Evolutionary conservation across 2,797 vertebrate species (phyloP), one percentile per base, ranked within the genome.

Genomic region (Dermochelys coriacea): DNA sequence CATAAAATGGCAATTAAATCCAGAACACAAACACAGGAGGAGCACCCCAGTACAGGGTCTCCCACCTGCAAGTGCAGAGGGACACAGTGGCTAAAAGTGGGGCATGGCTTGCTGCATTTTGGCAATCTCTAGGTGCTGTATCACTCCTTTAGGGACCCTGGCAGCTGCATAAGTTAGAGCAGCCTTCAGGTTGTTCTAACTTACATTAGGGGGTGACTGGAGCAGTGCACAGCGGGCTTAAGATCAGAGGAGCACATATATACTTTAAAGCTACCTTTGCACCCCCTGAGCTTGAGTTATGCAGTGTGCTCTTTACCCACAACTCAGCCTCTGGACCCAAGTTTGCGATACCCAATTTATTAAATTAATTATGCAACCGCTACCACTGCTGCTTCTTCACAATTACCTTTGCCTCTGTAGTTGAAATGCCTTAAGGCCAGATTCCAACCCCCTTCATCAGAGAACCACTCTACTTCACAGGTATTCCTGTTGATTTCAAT

Each of bases 281-380:
- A 23, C 12, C n/a, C 8, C 68, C 51, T 85, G 57, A 29, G 18
- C 19, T 74, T 45, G 10, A 23, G 23, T 8, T 41, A 45, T 45
- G 41, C 68, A 41, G 23, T 45, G 6, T 23, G 41, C 4, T 41
- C 34, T 51, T 84, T 37, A 81, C 52, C 16, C 23, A 49, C 79
- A 84, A 12, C 37, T 31, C 54, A 37, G 47, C 27, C 37, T 81
- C 27, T 74, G 34, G 37, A 29, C 3, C 80, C 90, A 49, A 51
- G 51, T 91, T 95, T 96, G 86, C 9, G n/a, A 93, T 80, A 85
- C 88, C 81, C 54, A 31, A 93, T 80, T 88, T 93, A 79, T 91
- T 84, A 74, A 75, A 86, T 89, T 93, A 90, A 91, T 79, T 88
- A 90, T 10, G 25, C 59, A 96, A 91, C 90, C 64, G 82, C 29